Percentiles rank a stretch among this genome's conserved stretches.
These are phyloP conservation scores for Motacilla tschutschensis DNA, from an alignment of 2,113 vertebrate species.

Conservation along the genomic window DNA sequence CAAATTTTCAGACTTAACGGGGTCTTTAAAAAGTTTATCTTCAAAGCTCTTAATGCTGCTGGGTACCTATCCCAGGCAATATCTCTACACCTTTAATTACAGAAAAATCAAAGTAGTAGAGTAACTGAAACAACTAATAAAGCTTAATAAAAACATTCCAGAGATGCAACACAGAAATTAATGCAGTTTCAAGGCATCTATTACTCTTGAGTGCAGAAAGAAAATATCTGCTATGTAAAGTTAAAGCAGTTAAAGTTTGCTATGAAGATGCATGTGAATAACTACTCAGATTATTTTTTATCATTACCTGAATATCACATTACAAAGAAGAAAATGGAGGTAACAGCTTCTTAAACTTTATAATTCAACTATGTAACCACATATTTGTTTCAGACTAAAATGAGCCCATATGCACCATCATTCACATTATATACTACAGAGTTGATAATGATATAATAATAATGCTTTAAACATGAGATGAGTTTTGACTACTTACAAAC, in stretches of 20 bases:
- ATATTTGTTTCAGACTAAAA: neutral
- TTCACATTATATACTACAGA: neutral
- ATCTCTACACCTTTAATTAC: neutral
- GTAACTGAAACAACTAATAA: neutral
- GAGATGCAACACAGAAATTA: neutral
- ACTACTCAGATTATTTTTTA: neutral
- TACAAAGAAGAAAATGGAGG: neutral
- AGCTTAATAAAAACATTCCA: neutral
- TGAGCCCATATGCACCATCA: neutral
- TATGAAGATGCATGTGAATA: neutral
- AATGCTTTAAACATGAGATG: neutral
- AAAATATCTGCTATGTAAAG: neutral
- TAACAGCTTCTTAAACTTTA: neutral
- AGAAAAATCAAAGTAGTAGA: neutral
- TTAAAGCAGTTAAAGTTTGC: neutral
- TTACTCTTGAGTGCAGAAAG: neutral
- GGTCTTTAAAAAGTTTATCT: neutral
- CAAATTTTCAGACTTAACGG: neutral
- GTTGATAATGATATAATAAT: neutral
- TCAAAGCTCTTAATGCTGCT: neutral
- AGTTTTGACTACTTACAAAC: neutral
- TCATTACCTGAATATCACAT: neutral
- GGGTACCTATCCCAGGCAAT: neutral
- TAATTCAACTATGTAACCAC: neutral
- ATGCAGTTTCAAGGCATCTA: neutral